phyloP scores from a whole-genome alignment of 1,140 invertebrate species.

The Eulimnadia texana region DNA sequence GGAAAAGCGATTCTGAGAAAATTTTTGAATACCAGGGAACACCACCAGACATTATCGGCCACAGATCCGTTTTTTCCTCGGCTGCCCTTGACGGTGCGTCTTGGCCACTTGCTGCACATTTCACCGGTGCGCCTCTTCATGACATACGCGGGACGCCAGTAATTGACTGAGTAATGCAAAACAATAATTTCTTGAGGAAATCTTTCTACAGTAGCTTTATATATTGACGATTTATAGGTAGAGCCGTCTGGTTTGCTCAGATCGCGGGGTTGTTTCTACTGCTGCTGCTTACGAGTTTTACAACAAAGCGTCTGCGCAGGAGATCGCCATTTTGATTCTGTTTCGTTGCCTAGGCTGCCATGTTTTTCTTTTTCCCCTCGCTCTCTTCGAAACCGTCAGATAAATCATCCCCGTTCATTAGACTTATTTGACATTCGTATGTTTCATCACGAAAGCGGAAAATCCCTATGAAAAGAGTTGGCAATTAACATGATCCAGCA shows the following conservation, averaged over 20 bases:
- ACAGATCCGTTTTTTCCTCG: conserved; percentile 11
- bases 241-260: no score
- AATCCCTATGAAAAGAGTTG: no score
- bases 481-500: no score
- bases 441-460: no score
- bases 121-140: conserved; percentile 12
- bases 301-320: background rate
- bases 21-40: conserved; percentile 5
- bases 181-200: no score
- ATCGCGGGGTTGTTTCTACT: background rate
- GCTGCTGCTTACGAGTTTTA: background rate
- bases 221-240: no score
- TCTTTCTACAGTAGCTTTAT: no score
- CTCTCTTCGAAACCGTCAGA: no score
- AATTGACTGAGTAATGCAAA: background rate
- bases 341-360: background rate
- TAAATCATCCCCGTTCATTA: no score
- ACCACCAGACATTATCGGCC: conserved; percentile 11
- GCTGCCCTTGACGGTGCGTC: conserved; percentile 9
- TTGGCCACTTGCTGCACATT: conserved; percentile 11
- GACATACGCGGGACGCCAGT: background rate
- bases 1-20: background rate
- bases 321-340: background rate
- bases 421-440: no score
- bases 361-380: no score